Evolutionary conservation across 1,140 invertebrate species (phyloP).

Genomic region (Pararge aegeria): DNA sequence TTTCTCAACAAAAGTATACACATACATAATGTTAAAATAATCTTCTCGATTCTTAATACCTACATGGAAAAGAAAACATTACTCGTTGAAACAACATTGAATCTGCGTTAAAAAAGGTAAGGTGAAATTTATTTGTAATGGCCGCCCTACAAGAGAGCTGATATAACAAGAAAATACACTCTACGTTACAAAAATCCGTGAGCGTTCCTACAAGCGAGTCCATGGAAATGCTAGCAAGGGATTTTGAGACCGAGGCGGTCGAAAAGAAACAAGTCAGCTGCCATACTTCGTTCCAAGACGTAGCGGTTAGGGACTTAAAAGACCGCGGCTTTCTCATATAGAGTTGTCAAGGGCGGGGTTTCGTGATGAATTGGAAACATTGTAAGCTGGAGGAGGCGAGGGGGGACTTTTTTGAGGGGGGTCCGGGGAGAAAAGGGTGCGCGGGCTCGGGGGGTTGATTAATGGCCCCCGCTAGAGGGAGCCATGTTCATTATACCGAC

Average conservation of each 20-base stretch:
- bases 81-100: constrained; percentile 35
- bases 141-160: constrained; percentile 50
- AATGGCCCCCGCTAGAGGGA: constrained; percentile 67
- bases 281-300: constrained; percentile 22
- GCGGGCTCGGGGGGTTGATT: constrained; percentile 63
- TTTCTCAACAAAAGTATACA: too few relatives aligned
- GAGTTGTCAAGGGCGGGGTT: constrained; percentile 80
- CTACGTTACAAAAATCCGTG: constrained; percentile 36
- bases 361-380: constrained; percentile 78
- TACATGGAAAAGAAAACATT: not conserved
- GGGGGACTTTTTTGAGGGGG: constrained; percentile 59
- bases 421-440: constrained; percentile 31
- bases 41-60: not conserved
- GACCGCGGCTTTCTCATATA: constrained; percentile 68
- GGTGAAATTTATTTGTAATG: constrained; percentile 66
- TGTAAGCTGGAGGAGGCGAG: constrained; percentile 49
- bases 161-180: constrained; percentile 67
- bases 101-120: constrained; percentile 46
- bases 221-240: constrained; percentile 29
- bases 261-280: constrained; percentile 40
- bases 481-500: constrained; percentile 77
- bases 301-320: constrained; percentile 44
- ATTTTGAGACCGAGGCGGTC: constrained; percentile 33
- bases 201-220: constrained; percentile 29
- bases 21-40: too few relatives aligned